Base-by-base conservation (phyloP, 2,797 vertebrate genomes). In the Galaxias olidus region DNA sequence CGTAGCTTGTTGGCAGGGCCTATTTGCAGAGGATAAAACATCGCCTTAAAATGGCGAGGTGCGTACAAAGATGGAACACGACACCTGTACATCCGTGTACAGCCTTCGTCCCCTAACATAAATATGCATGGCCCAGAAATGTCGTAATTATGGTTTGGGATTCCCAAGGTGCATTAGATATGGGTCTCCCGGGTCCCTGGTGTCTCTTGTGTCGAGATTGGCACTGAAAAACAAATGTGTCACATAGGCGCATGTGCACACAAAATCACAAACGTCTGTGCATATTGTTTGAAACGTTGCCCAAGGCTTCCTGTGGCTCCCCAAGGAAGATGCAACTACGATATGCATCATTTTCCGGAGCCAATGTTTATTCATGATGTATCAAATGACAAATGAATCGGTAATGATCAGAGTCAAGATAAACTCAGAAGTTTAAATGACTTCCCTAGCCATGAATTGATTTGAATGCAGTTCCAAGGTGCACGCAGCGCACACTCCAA, bases 311-410 rank as follows among this genome's bases (percentile, higher is more conserved):
- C 17, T 1, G 20, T 47, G 17, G 19, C 43, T 48, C 64, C 48
- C 19, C 50, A 40, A 30, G 42, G 59, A 52, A 17, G 45, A 47
- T n/a, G 13, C 17, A 54, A n/a, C 43, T 14, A 55, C 50, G 60
- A 17, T 53, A 65, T 41, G 41, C 20, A n/a, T 50, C 42, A 48
- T 48, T 44, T 13, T 46, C 19, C n/a, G 70, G 14, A 17, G 17
- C 13, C 44, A 14, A 55, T 42, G 48, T 55, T 55, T 76, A 69
- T 79, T 71, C 65, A 69, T 72, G 65, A 68, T 63, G 59, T 44
- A 49, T 48, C 44, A 61, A 62, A 42, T 57, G 55, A 76, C 44
- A 72, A 61, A 74, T 4, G 59, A 53, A 20, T 42, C 52, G 42
- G 57, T 70, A 52, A 59, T 53, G 48, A 61, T 55, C 77, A 77